Evolutionary conservation across 2,888 invertebrate genomes (phyloP), one percentile per base, ranked within the genome.

Genomic region (Drosophila pegasa): DNA sequence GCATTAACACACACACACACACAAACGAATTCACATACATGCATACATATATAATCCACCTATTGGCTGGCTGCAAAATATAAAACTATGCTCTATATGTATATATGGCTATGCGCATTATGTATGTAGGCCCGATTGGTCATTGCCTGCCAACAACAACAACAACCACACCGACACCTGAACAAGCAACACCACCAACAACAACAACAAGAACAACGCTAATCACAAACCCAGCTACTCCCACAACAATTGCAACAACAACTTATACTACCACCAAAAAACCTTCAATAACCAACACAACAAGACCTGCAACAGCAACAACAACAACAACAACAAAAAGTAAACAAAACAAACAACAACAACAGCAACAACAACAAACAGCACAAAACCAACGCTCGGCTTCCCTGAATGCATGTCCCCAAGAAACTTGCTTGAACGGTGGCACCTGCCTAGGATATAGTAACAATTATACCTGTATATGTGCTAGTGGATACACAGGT

Each of bases 401-500:
- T 80, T 85, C 91, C 81, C 89, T 91, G 88, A 92, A 89, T 90
- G 92, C 92, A 92, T 92, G 92, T 79, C 88, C 92, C 78, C 88
- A 89, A 83, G 91, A 91, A 81, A 89, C 90, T 29, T 98, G 97
- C 93, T 94, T 95, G 91, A 96, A 96, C 92, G 93, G 93, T 80
- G 96, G 95, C 82, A 95, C 95, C 58, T 97, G 97, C 92, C 92
- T 93, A 70, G 94, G 95, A 91, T 93, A 91, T 55, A 93, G 93
- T 71, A 94, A 94, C 74, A 94, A 94, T 75, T 95, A 94, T 93
- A 94, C 94, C 82, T 98, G 97, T 93, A 91, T 93, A 75, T 98
- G 98, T 93, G 93, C 93, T 75, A 91, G 93, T 65, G 96, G 95
- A 75, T 96, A 93, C 89, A 93, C 94, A 92, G 96, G 96, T 94